Conservation (phyloP, 2,113 vertebrate genomes). For the Struthidea cinerea region DNA sequence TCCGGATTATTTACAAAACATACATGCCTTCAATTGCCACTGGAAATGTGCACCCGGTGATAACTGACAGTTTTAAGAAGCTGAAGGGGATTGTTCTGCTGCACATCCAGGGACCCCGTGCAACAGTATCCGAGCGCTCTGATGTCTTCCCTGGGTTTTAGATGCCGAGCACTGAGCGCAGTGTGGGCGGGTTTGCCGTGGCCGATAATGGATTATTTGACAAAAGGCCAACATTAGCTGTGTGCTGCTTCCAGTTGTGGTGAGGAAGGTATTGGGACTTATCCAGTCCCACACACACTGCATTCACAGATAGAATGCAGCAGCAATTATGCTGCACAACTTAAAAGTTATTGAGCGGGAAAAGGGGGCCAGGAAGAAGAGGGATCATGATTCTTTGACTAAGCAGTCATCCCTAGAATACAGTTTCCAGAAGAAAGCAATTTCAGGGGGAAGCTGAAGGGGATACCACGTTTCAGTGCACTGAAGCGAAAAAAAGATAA, state of each 20-base stretch:
- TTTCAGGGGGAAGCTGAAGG: neutral
- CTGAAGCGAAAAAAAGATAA: neutral
- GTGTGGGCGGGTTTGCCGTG: neutral
- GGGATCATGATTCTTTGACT: neutral
- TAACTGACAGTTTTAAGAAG: conserved; percentile 3
- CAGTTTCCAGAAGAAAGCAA: neutral
- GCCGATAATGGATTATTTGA: conserved; percentile 51
- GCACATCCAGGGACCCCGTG: neutral
- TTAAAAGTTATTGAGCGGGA: neutral
- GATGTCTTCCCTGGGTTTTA: neutral
- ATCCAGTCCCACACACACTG: conserved; percentile 24
- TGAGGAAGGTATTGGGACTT: conserved; percentile 31
- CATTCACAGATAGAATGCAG: neutral
- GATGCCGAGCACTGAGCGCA: neutral
- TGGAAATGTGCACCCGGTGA: neutral
- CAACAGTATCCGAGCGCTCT: neutral
- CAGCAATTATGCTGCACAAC: neutral
- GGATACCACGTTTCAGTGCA: neutral
- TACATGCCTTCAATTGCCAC: conserved; percentile 19
- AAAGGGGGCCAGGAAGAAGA: neutral
- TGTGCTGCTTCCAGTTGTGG: conserved; percentile 5
- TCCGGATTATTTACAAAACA: conserved; percentile 32
- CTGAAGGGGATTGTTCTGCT: neutral
- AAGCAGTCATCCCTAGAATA: conserved; percentile 1
- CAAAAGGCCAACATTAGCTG: conserved; percentile 11